These are phyloP conservation scores for Pipistrellus pygmaeus DNA, from an alignment of 2,797 vertebrate genomes.

Conservation along the genomic window DNA sequence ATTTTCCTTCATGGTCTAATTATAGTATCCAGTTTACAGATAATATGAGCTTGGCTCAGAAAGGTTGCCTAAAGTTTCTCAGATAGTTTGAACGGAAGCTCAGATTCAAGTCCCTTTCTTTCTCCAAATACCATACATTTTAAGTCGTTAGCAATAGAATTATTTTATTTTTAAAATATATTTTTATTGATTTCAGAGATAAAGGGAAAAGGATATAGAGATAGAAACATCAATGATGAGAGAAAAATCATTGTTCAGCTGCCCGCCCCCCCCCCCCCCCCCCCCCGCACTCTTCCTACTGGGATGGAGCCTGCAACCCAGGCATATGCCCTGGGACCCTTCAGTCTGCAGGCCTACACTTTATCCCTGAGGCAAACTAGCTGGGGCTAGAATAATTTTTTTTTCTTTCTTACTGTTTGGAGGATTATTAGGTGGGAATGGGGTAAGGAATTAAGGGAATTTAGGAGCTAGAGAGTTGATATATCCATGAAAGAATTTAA, in stretches of 20 bases:
- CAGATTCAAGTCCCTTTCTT: background rate
- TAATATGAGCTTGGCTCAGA: constrained; percentile 1
- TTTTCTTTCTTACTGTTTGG: constrained; percentile 15
- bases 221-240: too few species aligned
- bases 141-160: background rate
- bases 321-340: too few species aligned
- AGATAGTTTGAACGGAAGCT: constrained; percentile 19
- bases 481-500: background rate
- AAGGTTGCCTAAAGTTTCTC: background rate
- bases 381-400: background rate
- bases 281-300: too few species aligned
- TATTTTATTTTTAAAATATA: background rate
- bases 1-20: background rate
- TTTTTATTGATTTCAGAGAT: too few species aligned
- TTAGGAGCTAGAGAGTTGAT: background rate
- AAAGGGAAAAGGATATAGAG: too few species aligned
- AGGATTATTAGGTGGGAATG: background rate
- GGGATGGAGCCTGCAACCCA: too few species aligned
- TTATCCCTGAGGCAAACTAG: too few species aligned
- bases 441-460: background rate
- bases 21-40: background rate
- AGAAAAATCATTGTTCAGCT: too few species aligned
- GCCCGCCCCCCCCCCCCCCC: too few species aligned
- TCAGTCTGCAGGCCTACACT: too few species aligned
- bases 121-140: constrained; percentile 20